A percentile compares a stretch with the other conserved stretches of the same genome.
Conservation (phyloP, 53 echinoderm and acorn worm genomes). For the Arbacia lixula region DNA sequence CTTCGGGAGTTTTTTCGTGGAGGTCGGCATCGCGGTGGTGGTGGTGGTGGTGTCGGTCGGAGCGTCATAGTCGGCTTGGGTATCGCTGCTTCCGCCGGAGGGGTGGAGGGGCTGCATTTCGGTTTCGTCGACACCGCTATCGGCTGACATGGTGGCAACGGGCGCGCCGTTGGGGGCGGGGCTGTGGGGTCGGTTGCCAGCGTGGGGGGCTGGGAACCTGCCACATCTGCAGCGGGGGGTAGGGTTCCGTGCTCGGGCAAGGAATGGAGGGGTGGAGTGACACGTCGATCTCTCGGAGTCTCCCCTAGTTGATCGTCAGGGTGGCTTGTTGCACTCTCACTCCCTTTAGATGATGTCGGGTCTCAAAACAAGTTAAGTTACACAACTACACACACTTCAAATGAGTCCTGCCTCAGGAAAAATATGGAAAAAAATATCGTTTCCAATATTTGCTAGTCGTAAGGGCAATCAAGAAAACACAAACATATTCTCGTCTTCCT, state of each 20-base stretch:
- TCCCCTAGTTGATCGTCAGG: no score
- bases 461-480: no score
- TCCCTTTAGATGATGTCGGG: no score
- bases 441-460: no score
- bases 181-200: slow-evolving; percentile 28
- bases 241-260: slow-evolving; percentile 3
- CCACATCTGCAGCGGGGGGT: slow-evolving; percentile 17
- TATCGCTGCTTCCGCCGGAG: slow-evolving; percentile 71
- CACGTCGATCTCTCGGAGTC: no score
- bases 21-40: slow-evolving; percentile 35
- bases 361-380: no score
- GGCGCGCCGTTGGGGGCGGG: neutral
- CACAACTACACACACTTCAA: no score
- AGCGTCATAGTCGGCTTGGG: slow-evolving; percentile 62
- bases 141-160: slow-evolving; percentile 79
- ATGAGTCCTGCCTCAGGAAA: no score
- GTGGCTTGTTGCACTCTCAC: no score
- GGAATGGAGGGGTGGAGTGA: neutral
- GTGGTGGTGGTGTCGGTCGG: slow-evolving; percentile 34
- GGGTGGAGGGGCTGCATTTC: slow-evolving; percentile 93
- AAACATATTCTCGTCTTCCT: no score
- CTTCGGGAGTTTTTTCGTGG: slow-evolving; percentile 9
- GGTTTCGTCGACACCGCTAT: slow-evolving; percentile 85
- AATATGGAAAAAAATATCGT: no score
- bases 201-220: neutral